Base-by-base conservation (phyloP, 2,888 invertebrate species). In the Polymixis flavicincta region DNA sequence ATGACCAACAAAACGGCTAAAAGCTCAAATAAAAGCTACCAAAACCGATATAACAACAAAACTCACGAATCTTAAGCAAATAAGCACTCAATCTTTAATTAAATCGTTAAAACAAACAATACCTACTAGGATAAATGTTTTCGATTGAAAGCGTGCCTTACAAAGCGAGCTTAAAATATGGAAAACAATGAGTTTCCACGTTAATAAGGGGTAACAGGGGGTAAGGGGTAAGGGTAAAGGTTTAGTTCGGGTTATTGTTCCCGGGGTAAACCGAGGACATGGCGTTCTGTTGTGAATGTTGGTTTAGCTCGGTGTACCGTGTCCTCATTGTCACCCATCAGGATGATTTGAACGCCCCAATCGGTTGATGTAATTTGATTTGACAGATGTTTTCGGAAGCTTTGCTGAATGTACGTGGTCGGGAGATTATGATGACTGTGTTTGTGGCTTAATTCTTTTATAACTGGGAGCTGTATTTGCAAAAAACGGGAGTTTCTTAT, bases 121-220 rank as follows among this genome's bases (percentile, higher is more conserved):
- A 90, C 90, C 90, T 89, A 90, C 89, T 89, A 90, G 90, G 90
- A 90, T 87, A 89, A 89, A 87, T 90, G 88, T 89, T 88, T 80
- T 84, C 88, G 82, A 90, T 89, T 88, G 82, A 87, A 80, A 84
- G 83, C 85, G 86, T 92, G 61, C 72, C 59, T 92, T 89, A 92
- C 92, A 90, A 85, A 87, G 88, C 85, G 86, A 88, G 90, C 94
- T 94, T 94, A 94, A 93, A 95, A 95, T 93, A 91, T 94, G 89
- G 93, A 93, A 95, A 95, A 96, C 96, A 96, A 96, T 96, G 94
- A 93, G 89, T 92, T 88, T 92, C 88, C 92, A 90, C 93, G 93
- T 92, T 95, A 96, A 96, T 95, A 94, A 93, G 95, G 94, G 82
- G 94, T 93, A 92, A 57, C 74, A n/a, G 92, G 94, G 95, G 70